phyloP scores from a whole-genome alignment of 35 echinoderm and acorn worm species.

The Hemicentrotus pulcherrimus region DNA sequence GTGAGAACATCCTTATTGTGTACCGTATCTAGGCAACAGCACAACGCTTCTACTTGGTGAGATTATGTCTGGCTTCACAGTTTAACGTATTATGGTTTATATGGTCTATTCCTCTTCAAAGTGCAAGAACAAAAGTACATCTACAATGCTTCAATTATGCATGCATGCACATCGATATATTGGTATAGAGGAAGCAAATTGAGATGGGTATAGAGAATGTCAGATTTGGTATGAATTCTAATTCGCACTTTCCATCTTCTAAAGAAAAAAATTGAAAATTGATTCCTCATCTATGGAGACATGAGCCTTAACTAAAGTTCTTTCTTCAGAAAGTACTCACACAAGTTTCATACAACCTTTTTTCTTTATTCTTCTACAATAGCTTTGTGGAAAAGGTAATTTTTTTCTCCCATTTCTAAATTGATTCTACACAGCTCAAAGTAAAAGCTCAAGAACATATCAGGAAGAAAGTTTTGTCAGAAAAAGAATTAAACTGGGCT shows the following conservation, averaged over 20 bases:
- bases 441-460: too few relatives aligned
- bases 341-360: not conserved
- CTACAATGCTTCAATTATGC: not conserved
- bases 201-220: not conserved
- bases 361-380: not conserved
- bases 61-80: not conserved
- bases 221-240: not conserved
- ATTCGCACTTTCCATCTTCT: not conserved
- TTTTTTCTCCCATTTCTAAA: not conserved
- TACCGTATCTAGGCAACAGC: not conserved
- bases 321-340: not conserved
- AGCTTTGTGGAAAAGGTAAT: not conserved
- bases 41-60: not conserved
- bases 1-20: not conserved
- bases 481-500: not conserved
- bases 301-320: not conserved
- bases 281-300: not conserved
- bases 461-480: too few relatives aligned
- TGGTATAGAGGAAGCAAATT: not conserved
- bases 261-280: not conserved
- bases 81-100: not conserved
- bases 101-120: not conserved
- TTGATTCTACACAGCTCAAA: not conserved
- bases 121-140: not conserved
- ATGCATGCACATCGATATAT: not conserved